Base-by-base conservation (phyloP, 2,113 vertebrate species). In the Cyprinus carpio region DNA sequence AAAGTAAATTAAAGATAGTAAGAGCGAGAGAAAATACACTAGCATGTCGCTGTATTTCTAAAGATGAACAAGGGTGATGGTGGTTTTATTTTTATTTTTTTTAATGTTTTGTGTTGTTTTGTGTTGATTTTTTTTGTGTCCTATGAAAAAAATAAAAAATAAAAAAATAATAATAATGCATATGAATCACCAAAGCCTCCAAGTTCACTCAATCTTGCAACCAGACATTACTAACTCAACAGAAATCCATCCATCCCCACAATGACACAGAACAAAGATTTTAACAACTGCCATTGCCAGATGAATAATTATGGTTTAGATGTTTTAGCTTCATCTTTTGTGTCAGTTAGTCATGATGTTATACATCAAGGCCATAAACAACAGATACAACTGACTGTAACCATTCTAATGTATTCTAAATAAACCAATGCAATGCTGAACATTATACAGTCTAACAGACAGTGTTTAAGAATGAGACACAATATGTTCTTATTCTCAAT, bases 261-360 rank as follows among this genome's bases (percentile, higher is more conserved):
- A 15, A 79, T 40, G 56, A 62, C 56, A 62, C 4, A 25, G 56
- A 23, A 62, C 76, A 25, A 79, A 62, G 31, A 79, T 62, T n/a
- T 25, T 58, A 78, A 58, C 31, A 40, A 13, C 5, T 8, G 13
- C 56, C 13, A n/a, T 40, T 18, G 54, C 23, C 4, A 6, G 12
- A 58, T 79, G 6, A 43, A 79, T 62, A 16, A 79, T 60, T 60
- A 79, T 62, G 54, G 12, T 40, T 40, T 78, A 56, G 29, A n/a
- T 23, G 54, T 78, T 54, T 58, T 25, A 79, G 76, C n/a, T n/a
- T 37, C 56, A 79, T 79, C 23, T 62, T 77, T 79, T 60, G 23
- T 60, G 31, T 13, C 4, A 2, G 56, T 79, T 58, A 15, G 54
- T 49, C 40, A 49, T 75, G 76, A 60, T 60, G 56, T 18, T 79